A percentile compares a stretch with the other conserved stretches of the same genome.
phyloP scores from a whole-genome alignment of 2,888 invertebrate genomes.

The Aricia artaxerxes region DNA sequence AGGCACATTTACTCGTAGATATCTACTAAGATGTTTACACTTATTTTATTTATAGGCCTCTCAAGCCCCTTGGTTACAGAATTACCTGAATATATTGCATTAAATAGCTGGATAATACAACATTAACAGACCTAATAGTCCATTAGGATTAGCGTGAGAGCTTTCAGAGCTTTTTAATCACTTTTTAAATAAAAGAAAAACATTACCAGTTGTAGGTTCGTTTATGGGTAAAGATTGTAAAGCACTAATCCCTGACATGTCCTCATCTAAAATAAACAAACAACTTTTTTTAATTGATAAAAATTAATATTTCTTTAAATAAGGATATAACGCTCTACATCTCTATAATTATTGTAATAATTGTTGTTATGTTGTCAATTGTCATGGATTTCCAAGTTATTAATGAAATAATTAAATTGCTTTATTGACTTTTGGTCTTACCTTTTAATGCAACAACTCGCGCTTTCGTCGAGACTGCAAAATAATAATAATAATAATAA shows the following conservation, averaged over 20 bases:
- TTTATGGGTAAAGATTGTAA: neutral
- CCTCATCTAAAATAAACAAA: neutral
- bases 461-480: conserved; percentile 50
- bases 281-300: no score
- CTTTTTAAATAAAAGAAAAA: neutral
- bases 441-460: conserved; percentile 52
- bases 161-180: neutral
- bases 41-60: neutral
- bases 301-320: no score
- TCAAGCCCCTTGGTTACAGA: neutral
- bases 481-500: conserved; percentile 33
- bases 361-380: no score
- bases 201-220: neutral
- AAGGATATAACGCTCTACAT: no score
- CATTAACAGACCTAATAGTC: neutral
- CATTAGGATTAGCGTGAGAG: conserved; percentile 2
- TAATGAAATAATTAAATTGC: neutral
- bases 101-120: neutral
- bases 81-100: neutral
- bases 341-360: no score
- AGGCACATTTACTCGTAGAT: neutral
- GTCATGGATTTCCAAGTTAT: no score
- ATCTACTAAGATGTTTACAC: neutral
- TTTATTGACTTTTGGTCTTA: conserved; percentile 35
- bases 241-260: neutral